phyloP scores from a whole-genome alignment of 2,888 invertebrate genomes.

The Lamellibrachia columna region DNA sequence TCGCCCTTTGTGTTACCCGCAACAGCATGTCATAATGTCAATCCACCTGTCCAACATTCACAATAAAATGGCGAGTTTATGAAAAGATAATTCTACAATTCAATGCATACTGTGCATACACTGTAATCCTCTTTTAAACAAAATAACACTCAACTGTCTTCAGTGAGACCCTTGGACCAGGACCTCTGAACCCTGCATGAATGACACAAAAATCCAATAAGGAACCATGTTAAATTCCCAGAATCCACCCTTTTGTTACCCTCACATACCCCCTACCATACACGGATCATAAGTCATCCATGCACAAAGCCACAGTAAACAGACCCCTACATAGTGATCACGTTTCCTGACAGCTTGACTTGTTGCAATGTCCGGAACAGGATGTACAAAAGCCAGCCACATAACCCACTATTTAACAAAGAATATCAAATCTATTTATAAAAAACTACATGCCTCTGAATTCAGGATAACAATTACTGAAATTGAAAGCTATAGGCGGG shows the following conservation, averaged over 20 bases:
- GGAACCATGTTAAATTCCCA: neutral
- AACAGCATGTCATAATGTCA: neutral
- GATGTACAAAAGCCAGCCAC: neutral
- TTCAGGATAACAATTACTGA: too few species aligned
- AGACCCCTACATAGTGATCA: neutral
- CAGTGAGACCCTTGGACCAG: neutral
- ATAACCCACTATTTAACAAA: neutral
- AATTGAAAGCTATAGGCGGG: too few species aligned
- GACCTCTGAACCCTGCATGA: neutral
- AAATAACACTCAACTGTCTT: neutral
- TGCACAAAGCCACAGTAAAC: neutral
- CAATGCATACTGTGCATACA: neutral
- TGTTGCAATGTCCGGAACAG: neutral
- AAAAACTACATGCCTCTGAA: too few species aligned
- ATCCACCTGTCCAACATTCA: neutral
- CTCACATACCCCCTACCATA: neutral
- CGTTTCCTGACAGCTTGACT: neutral
- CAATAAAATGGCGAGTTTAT: neutral
- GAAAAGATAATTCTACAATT: neutral
- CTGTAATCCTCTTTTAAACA: neutral
- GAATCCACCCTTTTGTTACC: neutral
- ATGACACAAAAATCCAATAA: neutral
- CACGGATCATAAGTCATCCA: neutral
- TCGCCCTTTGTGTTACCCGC: neutral
- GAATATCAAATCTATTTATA: neutral